Evolutionary conservation across 2,888 invertebrate genomes (phyloP), one percentile per base, ranked within the genome.

Genomic region (Dryadula phaetusa): DNA sequence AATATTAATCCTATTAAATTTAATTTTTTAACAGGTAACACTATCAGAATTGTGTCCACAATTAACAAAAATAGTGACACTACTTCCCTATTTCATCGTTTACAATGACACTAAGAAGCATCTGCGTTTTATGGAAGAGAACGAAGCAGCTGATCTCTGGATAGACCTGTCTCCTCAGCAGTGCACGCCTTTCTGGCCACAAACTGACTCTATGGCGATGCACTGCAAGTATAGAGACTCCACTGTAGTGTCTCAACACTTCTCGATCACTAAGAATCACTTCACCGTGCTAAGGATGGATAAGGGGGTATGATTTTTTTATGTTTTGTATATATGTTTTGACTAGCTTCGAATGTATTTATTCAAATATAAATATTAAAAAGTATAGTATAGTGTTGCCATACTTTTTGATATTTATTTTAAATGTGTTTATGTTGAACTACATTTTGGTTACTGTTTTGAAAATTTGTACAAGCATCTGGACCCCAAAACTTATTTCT

Each of bases 131-230:
- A 97, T 97, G 97, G 97, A 97, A 80, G 96, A 96, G 82, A 97
- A 97, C 79, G 97, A 97, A 80, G 94, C 95, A 47, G 96, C 96
- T 0, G 97, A 97, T 85, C 89, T 97, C 10, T 97, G 97, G 97
- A 94, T 95, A 61, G 97, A 97, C 86, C 87, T 97, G 18, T 87
- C 94, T 0, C 94, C 96, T 0, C 93, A 94, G 69, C 95, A 96
- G 84, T 95, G 95, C 75, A 86, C 94, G 16, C 94, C 96, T 7
- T 97, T 96, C 85, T 97, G 97, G 97, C 97, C 97, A 0, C 95
- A 95, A 76, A 97, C 97, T 0, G 95, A 96, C 70, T 95, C 95
- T 0, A 95, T 96, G 95, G 94, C 94, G 74, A 96, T 97, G 95
- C 95, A 95, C 76, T 95, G 96, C 75, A 96, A 97, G 85, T 95